A percentile compares a stretch with the other conserved stretches of the same genome.
Evolutionary conservation across 2,888 invertebrate species (phyloP).

Genomic region (Cataglyphis albicans): DNA sequence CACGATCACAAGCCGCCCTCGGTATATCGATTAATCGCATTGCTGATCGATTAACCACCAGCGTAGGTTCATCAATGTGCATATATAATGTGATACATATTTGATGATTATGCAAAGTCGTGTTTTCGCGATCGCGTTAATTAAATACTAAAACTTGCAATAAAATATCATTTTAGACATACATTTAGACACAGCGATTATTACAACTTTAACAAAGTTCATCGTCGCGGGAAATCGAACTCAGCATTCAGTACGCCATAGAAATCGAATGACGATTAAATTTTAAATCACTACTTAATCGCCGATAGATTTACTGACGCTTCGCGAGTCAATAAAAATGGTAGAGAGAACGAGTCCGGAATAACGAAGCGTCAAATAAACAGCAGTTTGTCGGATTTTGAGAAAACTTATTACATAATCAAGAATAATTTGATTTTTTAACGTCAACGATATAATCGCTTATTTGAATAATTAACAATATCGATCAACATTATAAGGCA

Average conservation of each 20-base stretch:
- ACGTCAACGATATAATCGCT: neutral
- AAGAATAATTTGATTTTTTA: constrained; percentile 12
- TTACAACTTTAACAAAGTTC: neutral
- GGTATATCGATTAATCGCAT: constrained; percentile 6
- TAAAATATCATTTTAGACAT: neutral
- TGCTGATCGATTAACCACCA: constrained; percentile 49
- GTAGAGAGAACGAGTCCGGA: constrained; percentile 17
- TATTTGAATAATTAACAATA: constrained; percentile 14
- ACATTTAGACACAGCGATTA: neutral
- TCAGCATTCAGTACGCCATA: neutral
- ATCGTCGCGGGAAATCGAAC: constrained; percentile 14
- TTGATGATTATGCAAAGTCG: neutral
- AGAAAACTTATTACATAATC: constrained; percentile 18
- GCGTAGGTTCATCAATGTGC: constrained; percentile 57
- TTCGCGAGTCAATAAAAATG: constrained; percentile 36
- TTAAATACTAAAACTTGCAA: neutral
- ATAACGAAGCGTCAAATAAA: neutral
- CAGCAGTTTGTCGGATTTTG: constrained; percentile 22
- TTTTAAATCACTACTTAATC: constrained; percentile 53
- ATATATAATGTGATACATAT: neutral
- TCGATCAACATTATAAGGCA: constrained; percentile 16
- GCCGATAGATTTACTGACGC: constrained; percentile 27
- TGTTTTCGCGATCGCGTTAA: constrained; percentile 26
- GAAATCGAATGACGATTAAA: constrained; percentile 45
- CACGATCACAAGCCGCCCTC: constrained; percentile 1